phyloP scores from a whole-genome alignment of 2,888 invertebrate genomes.

The Scaeva pyrastri region DNA sequence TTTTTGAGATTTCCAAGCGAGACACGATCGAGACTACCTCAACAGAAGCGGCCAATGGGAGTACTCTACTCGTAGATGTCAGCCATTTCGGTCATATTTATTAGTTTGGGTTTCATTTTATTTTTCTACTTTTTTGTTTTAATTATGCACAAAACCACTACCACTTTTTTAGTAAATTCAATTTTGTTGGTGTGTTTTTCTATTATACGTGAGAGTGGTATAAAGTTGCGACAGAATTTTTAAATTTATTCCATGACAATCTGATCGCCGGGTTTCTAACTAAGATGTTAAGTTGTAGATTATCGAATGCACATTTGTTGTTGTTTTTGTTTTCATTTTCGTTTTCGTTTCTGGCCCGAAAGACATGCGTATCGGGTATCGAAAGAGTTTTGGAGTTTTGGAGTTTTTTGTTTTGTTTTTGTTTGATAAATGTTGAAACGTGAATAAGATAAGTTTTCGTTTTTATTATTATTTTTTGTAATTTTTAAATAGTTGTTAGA shows the following conservation, averaged over 20 bases:
- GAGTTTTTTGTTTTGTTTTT: conserved; percentile 24
- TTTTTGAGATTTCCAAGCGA: neutral
- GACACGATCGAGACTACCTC: conserved; percentile 42
- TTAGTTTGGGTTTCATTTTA: conserved; percentile 37
- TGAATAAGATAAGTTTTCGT: conserved; percentile 25
- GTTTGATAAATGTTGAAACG: conserved; percentile 27
- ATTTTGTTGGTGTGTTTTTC: conserved; percentile 28
- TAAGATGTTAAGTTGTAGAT: conserved; percentile 75
- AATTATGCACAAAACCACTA: conserved; percentile 54
- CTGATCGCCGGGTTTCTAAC: conserved; percentile 54
- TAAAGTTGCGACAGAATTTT: conserved; percentile 68
- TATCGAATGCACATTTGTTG: conserved; percentile 52
- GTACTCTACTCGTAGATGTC: conserved; percentile 32
- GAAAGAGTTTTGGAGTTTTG: conserved; percentile 18
- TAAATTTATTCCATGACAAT: conserved; percentile 70
- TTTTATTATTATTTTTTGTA: conserved; percentile 4
- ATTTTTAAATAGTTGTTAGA: conserved; percentile 45
- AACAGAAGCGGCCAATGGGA: conserved; percentile 31
- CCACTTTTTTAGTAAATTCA: neutral
- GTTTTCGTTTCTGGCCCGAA: conserved; percentile 17
- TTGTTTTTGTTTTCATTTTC: neutral
- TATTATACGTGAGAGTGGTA: conserved; percentile 16
- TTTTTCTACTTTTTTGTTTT: conserved; percentile 24
- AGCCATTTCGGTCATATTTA: conserved; percentile 46
- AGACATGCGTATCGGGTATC: conserved; percentile 69